Evolutionary conservation across 2,888 invertebrate genomes (phyloP), one percentile per base, ranked within the genome.

Genomic region (Mesorhabditis sp.): DNA sequence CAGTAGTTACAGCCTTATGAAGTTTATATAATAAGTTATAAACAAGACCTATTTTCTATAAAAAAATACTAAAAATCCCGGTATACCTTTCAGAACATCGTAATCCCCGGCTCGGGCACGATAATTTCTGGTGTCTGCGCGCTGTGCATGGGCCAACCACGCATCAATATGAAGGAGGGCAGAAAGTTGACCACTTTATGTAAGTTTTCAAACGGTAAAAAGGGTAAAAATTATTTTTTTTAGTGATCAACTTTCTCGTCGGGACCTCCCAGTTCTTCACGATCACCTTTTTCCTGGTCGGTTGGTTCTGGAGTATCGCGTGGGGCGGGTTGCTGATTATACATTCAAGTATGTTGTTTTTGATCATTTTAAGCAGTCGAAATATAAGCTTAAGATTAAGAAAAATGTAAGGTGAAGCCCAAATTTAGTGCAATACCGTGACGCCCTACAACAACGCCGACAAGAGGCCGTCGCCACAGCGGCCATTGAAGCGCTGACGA

Each of bases 291-390:
- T 92, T 95, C n/a, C 80, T 86, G 67, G 86, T 86, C 66, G 86
- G 96, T 28, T 96, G 95, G 95, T 95, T 95, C 79, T 96, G 96
- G 96, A 93, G 94, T 73, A 91, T 96, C 76, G 94, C 94, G 91
- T 96, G 96, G 96, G 96, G 95, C 4, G 91, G 94, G 77, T 92
- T 93, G 83, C 92, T 95, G 91, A 88, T 95, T 74, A 91, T 91
- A 85, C 90, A 93, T 82, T 92, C 95, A 74, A 91, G 95, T 95
- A 87, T 66, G 72, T 68, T 15, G 28, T 1, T 28, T 28, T 28
- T 28, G 3, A 42, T 3, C 44, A 66, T 43, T 67, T n/a, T 67
- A 13, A 63, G n/a, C 44, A 15, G 10, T 42, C 28, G n/a, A 42
- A 62, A 50, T 2, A 50, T 50, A 13, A n/a, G 7, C n/a, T 50